These are phyloP conservation scores for Tragelaphus buxtoni DNA, from an alignment of 2,113 vertebrate genomes.

Conservation along the genomic window DNA sequence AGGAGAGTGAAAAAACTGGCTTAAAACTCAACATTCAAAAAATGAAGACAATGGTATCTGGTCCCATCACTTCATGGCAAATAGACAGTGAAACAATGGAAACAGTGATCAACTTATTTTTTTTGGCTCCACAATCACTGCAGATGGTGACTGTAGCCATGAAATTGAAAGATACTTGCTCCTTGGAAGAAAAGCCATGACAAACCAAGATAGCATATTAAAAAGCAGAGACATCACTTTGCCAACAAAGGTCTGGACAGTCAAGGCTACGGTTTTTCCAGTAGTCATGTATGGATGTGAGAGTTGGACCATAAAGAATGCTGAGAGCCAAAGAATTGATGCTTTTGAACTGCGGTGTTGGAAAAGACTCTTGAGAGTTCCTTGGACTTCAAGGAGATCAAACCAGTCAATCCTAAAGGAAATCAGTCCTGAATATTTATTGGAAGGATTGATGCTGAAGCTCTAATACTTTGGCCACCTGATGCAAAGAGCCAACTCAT, in stretches of 20 bases:
- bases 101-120: background rate
- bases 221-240: background rate
- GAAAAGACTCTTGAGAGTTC: background rate
- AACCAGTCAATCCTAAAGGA: background rate
- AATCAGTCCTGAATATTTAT: background rate
- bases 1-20: background rate
- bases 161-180: background rate
- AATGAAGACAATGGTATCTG: background rate
- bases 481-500: background rate
- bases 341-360: background rate
- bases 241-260: fast-evolving
- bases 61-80: background rate
- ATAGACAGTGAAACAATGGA: background rate
- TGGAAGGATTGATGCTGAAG: background rate
- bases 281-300: background rate
- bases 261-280: background rate
- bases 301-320: background rate
- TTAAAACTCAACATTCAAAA: background rate
- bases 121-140: background rate
- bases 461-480: background rate
- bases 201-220: background rate
- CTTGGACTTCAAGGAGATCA: background rate
- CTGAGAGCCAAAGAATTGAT: background rate
- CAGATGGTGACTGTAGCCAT: background rate
- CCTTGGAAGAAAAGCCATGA: background rate